These are phyloP conservation scores for Notarius lentiginosus DNA, from an alignment of 2,113 vertebrate species.

Conservation along the genomic window DNA sequence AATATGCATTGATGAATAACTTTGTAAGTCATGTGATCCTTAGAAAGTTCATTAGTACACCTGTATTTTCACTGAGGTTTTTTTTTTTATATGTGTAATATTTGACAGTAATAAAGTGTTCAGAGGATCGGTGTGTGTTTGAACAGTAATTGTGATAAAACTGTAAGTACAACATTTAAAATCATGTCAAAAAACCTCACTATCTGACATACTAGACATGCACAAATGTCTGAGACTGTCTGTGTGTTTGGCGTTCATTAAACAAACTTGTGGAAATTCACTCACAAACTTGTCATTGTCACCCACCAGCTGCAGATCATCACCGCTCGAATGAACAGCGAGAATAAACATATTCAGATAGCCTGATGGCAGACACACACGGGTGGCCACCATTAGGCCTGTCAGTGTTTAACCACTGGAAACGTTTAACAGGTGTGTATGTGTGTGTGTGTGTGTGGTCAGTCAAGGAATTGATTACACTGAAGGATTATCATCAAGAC, in stretches of 20 bases:
- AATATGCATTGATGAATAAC: neutral
- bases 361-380: neutral
- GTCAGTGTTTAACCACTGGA: neutral
- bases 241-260: neutral
- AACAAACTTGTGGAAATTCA: neutral
- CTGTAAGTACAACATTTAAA: neutral
- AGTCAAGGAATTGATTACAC: neutral
- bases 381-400: neutral
- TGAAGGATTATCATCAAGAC: neutral
- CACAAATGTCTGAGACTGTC: neutral
- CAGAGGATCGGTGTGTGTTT: neutral
- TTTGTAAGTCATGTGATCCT: neutral
- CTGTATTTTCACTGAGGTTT: neutral
- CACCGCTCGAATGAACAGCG: neutral
- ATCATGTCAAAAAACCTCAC: neutral
- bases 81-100: neutral
- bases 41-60: neutral
- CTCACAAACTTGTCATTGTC: constrained; percentile 26
- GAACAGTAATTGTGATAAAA: neutral
- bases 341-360: constrained; percentile 15
- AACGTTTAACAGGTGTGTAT: constrained; percentile 1
- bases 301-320: constrained; percentile 19
- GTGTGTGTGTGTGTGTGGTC: constrained; percentile 10
- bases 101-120: neutral
- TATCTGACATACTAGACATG: neutral